phyloP scores from a whole-genome alignment of 2,113 vertebrate genomes.

The Etheostoma cragini region DNA sequence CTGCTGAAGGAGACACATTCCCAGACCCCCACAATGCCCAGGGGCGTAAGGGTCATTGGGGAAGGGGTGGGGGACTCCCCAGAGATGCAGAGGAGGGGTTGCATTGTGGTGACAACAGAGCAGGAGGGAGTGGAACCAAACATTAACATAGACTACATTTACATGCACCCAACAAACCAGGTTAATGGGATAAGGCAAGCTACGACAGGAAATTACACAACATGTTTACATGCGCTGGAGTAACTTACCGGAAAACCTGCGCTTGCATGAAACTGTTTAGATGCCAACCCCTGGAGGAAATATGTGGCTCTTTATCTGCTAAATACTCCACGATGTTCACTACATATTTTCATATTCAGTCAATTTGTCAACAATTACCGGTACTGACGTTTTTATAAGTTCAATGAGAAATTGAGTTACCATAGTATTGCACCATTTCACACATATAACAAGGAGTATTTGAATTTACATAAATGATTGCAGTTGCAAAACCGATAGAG shows the following conservation, averaged over 20 bases:
- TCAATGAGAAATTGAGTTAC: background rate
- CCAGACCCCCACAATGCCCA: slow-evolving; percentile 72
- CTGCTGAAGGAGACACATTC: slow-evolving; percentile 74
- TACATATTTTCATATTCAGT: background rate
- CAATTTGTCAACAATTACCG: background rate
- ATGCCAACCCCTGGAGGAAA: background rate
- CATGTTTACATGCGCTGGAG: background rate
- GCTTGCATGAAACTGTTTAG: background rate
- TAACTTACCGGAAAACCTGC: background rate
- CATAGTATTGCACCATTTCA: background rate
- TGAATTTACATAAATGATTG: background rate
- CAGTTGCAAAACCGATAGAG: background rate
- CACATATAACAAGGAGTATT: background rate
- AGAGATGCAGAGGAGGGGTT: slow-evolving; percentile 26
- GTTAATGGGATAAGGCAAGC: slow-evolving; percentile 3
- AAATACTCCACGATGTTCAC: background rate
- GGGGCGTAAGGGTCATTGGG: slow-evolving; percentile 55
- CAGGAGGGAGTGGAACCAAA: slow-evolving; percentile 16
- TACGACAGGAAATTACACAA: background rate
- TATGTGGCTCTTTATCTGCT: background rate
- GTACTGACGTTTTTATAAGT: background rate
- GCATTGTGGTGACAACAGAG: slow-evolving; percentile 9
- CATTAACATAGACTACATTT: slow-evolving; percentile 29
- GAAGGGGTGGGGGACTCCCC: slow-evolving; percentile 43
- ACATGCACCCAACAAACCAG: slow-evolving; percentile 10